A percentile compares a stretch with the other conserved stretches of the same genome.
These are phyloP conservation scores for Lithobius niger DNA, from an alignment of 1,140 invertebrate species.

Conservation along the genomic window DNA sequence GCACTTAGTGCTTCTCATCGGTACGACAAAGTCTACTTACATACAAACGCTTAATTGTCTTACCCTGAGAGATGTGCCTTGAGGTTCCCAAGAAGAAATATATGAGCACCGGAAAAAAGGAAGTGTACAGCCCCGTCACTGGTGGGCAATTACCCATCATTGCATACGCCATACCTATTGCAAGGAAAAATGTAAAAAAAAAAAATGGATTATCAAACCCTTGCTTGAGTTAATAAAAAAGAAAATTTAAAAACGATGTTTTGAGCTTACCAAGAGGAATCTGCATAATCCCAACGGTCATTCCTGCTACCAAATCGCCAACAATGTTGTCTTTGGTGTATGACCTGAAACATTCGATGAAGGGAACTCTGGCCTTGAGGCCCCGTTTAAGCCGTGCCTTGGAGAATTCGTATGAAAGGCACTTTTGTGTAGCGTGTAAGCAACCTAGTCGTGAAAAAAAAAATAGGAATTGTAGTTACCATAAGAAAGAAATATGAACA, in stretches of 20 bases:
- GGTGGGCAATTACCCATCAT: constrained; percentile 72
- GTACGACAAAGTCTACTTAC: no score
- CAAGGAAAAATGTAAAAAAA: no score
- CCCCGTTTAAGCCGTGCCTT: constrained; percentile 6
- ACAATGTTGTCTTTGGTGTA: constrained; percentile 23
- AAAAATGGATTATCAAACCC: no score
- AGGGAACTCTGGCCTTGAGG: constrained; percentile 18
- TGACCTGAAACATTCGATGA: constrained; percentile 25
- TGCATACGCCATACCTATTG: constrained; percentile 80
- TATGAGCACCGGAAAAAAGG: constrained; percentile 79
- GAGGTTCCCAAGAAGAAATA: constrained; percentile 87
- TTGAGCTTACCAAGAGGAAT: constrained; percentile 63
- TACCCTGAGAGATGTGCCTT: constrained; percentile 78
- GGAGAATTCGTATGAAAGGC: background rate
- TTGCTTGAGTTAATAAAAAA: no score
- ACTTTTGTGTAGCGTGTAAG: background rate
- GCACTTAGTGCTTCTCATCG: no score
- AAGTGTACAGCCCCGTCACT: constrained; percentile 84
- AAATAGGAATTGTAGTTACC: no score
- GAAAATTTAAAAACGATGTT: no score
- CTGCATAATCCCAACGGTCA: constrained; percentile 84
- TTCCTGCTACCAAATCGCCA: constrained; percentile 39
- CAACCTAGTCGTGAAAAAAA: background rate
- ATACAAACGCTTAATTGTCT: no score
- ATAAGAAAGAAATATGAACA: no score